These are phyloP conservation scores for Aplysia californica DNA, from an alignment of 1,140 invertebrate genomes.

Conservation along the genomic window DNA sequence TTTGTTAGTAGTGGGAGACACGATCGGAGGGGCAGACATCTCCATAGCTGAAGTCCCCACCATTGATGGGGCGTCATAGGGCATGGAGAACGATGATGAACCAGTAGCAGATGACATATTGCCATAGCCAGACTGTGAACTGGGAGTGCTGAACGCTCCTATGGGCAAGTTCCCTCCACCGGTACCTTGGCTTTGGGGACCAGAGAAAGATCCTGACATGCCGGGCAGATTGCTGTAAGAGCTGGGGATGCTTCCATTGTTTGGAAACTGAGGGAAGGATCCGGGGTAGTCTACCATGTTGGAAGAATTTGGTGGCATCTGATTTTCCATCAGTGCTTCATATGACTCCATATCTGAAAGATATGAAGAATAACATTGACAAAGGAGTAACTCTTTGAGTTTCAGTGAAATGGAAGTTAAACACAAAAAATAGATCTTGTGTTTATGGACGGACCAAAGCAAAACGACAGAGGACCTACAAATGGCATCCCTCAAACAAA, in stretches of 20 bases:
- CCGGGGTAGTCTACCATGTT: not conserved
- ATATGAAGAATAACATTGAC: not conserved
- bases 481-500: no score
- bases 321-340: constrained; percentile 11
- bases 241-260: not conserved
- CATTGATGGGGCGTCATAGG: constrained; percentile 21
- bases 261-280: constrained; percentile 22
- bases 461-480: no score
- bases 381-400: no score
- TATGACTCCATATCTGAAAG: constrained; percentile 8
- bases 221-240: constrained; percentile 4
- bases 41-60: not conserved
- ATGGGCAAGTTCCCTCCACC: no score
- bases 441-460: no score
- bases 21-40: not conserved
- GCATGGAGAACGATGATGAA: constrained; percentile 21
- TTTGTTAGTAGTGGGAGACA: constrained; percentile 3
- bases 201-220: constrained; percentile 7
- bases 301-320: not conserved
- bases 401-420: no score
- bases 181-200: no score
- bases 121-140: constrained; percentile 6
- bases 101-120: not conserved
- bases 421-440: no score
- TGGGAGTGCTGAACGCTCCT: not conserved